phyloP scores from a whole-genome alignment of 2,797 vertebrate genomes.

The Gymnothorax javanicus region DNA sequence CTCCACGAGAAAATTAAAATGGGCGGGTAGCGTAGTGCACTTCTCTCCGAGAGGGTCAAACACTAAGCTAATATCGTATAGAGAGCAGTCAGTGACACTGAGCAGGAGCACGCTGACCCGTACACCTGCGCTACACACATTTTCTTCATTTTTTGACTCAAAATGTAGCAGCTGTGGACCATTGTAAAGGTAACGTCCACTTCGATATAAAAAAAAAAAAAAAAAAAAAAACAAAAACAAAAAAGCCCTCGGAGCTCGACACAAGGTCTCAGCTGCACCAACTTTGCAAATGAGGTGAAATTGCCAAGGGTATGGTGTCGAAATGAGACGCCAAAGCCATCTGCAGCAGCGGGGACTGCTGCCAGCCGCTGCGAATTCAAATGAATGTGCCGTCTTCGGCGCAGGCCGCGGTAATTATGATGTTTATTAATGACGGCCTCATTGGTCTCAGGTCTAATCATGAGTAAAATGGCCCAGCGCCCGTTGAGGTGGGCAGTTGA shows the following conservation, averaged over 20 bases:
- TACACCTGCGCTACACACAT: background rate
- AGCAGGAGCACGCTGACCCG: background rate
- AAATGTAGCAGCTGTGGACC: background rate
- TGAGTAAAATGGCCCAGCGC: background rate
- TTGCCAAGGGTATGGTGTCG: background rate
- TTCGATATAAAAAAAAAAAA: background rate
- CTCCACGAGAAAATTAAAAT: background rate
- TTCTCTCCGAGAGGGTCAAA: background rate
- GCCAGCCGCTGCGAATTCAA: background rate
- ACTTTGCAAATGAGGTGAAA: background rate
- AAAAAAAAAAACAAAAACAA: too few species aligned
- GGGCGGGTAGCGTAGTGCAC: background rate
- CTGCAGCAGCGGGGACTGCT: background rate
- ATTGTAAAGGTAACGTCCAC: background rate
- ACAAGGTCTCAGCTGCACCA: background rate
- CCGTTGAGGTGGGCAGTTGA: background rate
- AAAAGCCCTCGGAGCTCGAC: background rate
- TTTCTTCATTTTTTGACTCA: background rate
- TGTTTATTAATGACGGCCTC: conserved; percentile 25
- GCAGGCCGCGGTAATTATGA: conserved; percentile 9
- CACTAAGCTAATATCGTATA: background rate
- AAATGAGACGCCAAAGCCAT: conserved; percentile 18
- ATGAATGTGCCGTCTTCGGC: conserved; percentile 14
- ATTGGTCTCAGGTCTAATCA: conserved; percentile 22
- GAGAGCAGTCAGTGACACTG: background rate